Percentiles rank a stretch among this genome's conserved stretches.
Conservation (phyloP, 2,888 invertebrate genomes). For the Harpalus rubripes region DNA sequence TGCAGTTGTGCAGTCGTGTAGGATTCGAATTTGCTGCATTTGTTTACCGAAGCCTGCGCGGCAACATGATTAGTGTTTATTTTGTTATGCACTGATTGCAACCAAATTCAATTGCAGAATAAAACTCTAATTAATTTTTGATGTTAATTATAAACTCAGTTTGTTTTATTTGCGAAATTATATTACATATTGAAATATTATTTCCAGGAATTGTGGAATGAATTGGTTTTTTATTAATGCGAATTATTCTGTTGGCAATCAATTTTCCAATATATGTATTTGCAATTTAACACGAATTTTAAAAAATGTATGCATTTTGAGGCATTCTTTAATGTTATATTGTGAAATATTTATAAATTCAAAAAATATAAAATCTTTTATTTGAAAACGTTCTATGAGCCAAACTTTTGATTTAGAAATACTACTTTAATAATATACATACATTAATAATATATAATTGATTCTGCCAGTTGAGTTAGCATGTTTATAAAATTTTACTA, state of each 20-base stretch:
- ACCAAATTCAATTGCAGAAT: conserved; percentile 20
- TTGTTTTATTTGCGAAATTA: conserved; percentile 23
- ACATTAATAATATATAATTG: no score
- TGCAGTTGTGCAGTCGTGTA: background rate
- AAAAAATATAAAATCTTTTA: no score
- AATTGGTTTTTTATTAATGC: background rate
- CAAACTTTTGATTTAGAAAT: no score
- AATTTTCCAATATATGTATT: background rate
- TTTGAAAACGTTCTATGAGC: no score
- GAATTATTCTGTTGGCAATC: background rate
- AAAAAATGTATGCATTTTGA: background rate
- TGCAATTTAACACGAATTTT: background rate
- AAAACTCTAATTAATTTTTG: conserved; percentile 43
- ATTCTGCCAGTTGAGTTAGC: no score
- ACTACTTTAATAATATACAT: no score
- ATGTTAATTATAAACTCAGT: conserved; percentile 30
- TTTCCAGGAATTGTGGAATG: conserved; percentile 1
- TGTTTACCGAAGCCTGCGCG: background rate
- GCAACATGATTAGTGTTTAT: conserved; percentile 42
- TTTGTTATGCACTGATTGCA: conserved; percentile 25
- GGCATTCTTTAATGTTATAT: background rate
- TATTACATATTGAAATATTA: conserved; percentile 8
- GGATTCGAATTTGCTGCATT: conserved; percentile 5
- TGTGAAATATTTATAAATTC: background rate
- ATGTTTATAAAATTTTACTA: no score